Conservation (phyloP, 1,140 invertebrate species). For the Tribolium madens region DNA sequence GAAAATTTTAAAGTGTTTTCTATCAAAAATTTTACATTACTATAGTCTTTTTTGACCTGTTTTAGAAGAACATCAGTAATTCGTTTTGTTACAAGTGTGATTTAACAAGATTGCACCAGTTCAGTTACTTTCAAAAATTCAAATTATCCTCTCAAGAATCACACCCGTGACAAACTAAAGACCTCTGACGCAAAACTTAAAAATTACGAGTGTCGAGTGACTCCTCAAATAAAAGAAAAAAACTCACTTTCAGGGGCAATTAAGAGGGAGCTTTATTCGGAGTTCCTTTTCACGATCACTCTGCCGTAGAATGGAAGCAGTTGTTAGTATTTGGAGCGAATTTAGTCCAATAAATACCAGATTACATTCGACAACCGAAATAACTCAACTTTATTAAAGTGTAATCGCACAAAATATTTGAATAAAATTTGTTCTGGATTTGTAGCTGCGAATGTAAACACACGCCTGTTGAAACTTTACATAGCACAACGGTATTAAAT, state of each 20-base stretch:
- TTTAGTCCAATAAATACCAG: constrained; percentile 11
- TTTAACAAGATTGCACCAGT: too few relatives aligned
- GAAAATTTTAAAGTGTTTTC: too few relatives aligned
- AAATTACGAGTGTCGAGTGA: constrained; percentile 9
- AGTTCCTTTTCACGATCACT: constrained; percentile 30
- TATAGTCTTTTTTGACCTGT: too few relatives aligned
- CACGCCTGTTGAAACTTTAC: background rate
- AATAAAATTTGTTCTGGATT: background rate
- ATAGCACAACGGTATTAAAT: constrained; percentile 2
- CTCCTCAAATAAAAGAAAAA: constrained; percentile 8
- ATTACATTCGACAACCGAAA: background rate
- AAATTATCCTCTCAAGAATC: background rate
- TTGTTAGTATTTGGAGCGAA: constrained; percentile 29
- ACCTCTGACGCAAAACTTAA: constrained; percentile 11
- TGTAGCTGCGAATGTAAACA: background rate
- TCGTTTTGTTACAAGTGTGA: too few relatives aligned
- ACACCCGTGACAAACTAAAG: background rate
- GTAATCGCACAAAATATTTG: background rate
- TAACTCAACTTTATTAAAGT: constrained; percentile 6
- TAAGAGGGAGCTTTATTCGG: constrained; percentile 24
- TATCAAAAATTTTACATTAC: too few relatives aligned
- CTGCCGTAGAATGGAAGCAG: constrained; percentile 8
- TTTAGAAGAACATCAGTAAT: too few relatives aligned
- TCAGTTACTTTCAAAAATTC: background rate
- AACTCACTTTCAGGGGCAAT: constrained; percentile 29